A percentile compares a stretch with the other conserved stretches of the same genome.
Conservation (phyloP, 2,888 invertebrate genomes). For the Sclerodermus sp. region DNA sequence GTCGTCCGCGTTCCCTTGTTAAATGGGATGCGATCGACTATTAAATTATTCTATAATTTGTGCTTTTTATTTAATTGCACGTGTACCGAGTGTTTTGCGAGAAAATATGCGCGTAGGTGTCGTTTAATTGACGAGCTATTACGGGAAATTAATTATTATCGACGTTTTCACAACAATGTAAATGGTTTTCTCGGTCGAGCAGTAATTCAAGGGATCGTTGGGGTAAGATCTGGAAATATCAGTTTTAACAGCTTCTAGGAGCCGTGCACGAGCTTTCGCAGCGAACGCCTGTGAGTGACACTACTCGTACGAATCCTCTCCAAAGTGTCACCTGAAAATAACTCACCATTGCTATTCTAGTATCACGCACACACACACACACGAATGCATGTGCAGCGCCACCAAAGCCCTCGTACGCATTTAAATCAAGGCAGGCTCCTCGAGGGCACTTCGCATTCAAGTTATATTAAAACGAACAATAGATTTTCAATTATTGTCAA, state of each 20-base stretch:
- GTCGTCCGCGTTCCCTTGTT: too few relatives aligned
- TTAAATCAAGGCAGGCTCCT: slow-evolving; percentile 28
- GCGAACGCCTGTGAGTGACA: slow-evolving; percentile 33
- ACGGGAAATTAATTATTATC: too few relatives aligned
- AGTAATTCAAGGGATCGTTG: slow-evolving; percentile 3
- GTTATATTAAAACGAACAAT: not conserved
- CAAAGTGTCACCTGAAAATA: slow-evolving; percentile 39
- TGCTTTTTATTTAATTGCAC: too few relatives aligned
- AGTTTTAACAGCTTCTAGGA: slow-evolving; percentile 13
- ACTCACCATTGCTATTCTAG: slow-evolving; percentile 38
- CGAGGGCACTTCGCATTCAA: slow-evolving; percentile 12
- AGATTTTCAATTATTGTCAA: not conserved
- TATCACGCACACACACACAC: slow-evolving; percentile 29
- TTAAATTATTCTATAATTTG: too few relatives aligned
- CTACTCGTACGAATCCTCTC: slow-evolving; percentile 32
- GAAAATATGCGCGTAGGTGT: too few relatives aligned
- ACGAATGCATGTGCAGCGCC: slow-evolving; percentile 30
- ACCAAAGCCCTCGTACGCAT: slow-evolving; percentile 34
- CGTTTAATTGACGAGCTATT: too few relatives aligned
- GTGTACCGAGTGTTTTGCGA: too few relatives aligned
- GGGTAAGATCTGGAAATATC: not conserved
- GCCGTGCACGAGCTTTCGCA: slow-evolving; percentile 3
- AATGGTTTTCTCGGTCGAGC: too few relatives aligned
- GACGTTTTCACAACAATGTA: too few relatives aligned
- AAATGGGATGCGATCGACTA: too few relatives aligned